Evolutionary conservation across 2,797 vertebrate species (phyloP).

Genomic region (Knipowitschia caucasica): DNA sequence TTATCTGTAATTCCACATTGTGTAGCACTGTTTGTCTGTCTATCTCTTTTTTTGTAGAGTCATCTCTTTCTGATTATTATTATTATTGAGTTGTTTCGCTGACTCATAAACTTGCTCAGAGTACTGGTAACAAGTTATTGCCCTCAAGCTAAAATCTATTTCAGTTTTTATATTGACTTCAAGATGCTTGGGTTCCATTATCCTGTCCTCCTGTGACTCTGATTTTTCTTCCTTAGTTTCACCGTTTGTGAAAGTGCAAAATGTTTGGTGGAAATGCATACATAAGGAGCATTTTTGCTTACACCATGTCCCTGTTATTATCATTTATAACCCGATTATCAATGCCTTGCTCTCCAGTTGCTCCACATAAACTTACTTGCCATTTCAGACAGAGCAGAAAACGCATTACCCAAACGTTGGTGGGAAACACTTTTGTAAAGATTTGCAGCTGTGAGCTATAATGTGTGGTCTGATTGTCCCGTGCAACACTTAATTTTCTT

Average conservation of each 20-base stretch:
- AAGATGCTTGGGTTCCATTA: conserved; percentile 25
- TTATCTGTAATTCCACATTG: conserved; percentile 42
- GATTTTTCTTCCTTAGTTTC: conserved; percentile 50
- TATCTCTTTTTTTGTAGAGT: conserved; percentile 27
- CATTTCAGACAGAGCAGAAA: conserved; percentile 61
- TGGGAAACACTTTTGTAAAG: conserved; percentile 36
- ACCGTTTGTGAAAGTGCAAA: conserved; percentile 40
- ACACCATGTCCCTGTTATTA: conserved; percentile 44
- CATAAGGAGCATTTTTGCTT: conserved; percentile 45
- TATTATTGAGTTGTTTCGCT: conserved; percentile 46
- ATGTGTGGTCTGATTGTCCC: conserved; percentile 15
- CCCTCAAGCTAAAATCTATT: conserved; percentile 26
- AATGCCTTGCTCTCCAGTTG: conserved; percentile 27
- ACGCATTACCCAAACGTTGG: conserved; percentile 55
- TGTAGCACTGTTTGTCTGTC: conserved; percentile 34
- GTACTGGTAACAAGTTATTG: conserved; percentile 23
- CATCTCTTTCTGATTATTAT: conserved; percentile 53
- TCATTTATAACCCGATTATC: conserved; percentile 38
- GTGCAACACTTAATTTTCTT: conserved; percentile 22
- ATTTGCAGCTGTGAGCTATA: conserved; percentile 27
- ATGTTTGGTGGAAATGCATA: conserved; percentile 13
- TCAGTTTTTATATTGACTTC: conserved; percentile 40
- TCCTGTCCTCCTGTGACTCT: conserved; percentile 19
- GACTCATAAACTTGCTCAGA: conserved; percentile 42
- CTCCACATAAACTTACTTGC: conserved; percentile 55